Evolutionary conservation across 2,888 invertebrate genomes (phyloP).

Genomic region (Drosophila recens): DNA sequence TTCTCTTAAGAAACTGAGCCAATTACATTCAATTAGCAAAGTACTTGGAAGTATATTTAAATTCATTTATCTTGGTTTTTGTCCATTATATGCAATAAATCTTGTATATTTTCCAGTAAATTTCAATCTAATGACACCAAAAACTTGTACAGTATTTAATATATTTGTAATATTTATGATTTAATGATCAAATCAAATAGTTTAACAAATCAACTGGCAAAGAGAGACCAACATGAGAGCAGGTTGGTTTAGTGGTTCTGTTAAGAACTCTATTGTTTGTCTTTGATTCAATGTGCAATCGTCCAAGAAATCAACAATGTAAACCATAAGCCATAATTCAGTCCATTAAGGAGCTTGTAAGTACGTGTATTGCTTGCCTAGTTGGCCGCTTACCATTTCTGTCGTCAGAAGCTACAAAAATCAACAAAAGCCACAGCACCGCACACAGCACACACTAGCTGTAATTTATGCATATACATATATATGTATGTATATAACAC

Average conservation of each 20-base stretch:
- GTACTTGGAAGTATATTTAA: no score
- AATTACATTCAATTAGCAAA: no score
- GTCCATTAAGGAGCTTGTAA: conserved; percentile 13
- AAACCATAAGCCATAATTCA: conserved; percentile 23
- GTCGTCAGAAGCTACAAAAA: conserved; percentile 33
- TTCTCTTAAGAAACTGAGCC: no score
- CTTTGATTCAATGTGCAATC: conserved; percentile 10
- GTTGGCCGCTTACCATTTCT: background rate
- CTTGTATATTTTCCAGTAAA: background rate
- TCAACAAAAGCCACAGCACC: conserved; percentile 36
- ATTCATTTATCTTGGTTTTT: no score
- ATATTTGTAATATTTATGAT: background rate
- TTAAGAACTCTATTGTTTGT: conserved; percentile 11
- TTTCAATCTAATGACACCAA: background rate
- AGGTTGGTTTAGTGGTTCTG: no score
- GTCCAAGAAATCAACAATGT: conserved; percentile 27
- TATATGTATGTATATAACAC: conserved; percentile 3
- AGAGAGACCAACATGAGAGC: no score
- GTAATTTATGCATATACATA: conserved; percentile 54
- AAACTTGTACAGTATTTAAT: no score
- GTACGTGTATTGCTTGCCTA: conserved; percentile 12
- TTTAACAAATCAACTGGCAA: background rate
- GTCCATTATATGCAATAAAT: background rate
- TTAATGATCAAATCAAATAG: background rate
- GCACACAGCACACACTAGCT: conserved; percentile 28